phyloP scores from a whole-genome alignment of 2,888 invertebrate species.

The Cotesia congregata region DNA sequence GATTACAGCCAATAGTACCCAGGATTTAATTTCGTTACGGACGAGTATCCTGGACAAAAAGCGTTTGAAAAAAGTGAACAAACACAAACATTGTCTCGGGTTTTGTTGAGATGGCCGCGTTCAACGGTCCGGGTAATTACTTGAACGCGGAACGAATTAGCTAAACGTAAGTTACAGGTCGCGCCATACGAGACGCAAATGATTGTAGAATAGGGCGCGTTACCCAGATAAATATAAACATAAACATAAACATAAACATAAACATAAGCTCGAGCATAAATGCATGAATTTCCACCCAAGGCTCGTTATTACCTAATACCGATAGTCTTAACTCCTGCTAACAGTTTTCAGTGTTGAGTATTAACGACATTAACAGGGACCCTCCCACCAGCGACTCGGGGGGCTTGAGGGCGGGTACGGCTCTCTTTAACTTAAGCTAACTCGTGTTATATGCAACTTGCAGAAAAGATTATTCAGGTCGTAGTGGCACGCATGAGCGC shows the following conservation, averaged over 20 bases:
- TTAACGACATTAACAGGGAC: not conserved
- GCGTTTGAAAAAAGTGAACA: conserved; percentile 12
- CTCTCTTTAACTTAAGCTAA: conserved; percentile 1
- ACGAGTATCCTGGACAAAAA: not conserved
- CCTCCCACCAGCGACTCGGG: not conserved
- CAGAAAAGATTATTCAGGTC: conserved; percentile 62
- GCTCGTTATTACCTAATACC: conserved; percentile 34
- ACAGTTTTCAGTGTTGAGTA: conserved; percentile 1
- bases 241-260: conserved; percentile 9
- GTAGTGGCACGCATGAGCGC: conserved; percentile 65
- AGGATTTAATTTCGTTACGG: not conserved
- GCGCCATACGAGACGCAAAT: conserved; percentile 15
- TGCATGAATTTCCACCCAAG: conserved; percentile 25
- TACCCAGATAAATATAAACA: conserved; percentile 12
- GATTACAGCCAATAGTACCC: not conserved
- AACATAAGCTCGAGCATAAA: conserved; percentile 12
- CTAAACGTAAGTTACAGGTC: not conserved
- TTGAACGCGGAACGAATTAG: conserved; percentile 41
- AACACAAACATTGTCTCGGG: conserved; percentile 26
- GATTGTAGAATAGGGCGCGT: not conserved
- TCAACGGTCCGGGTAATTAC: conserved; percentile 45
- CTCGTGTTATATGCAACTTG: conserved; percentile 24
- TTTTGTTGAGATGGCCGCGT: conserved; percentile 16
- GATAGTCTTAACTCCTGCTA: conserved; percentile 3
- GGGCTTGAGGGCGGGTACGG: conserved; percentile 34